Conservation (phyloP, 2,888 invertebrate genomes). For the Artemia sinica region DNA sequence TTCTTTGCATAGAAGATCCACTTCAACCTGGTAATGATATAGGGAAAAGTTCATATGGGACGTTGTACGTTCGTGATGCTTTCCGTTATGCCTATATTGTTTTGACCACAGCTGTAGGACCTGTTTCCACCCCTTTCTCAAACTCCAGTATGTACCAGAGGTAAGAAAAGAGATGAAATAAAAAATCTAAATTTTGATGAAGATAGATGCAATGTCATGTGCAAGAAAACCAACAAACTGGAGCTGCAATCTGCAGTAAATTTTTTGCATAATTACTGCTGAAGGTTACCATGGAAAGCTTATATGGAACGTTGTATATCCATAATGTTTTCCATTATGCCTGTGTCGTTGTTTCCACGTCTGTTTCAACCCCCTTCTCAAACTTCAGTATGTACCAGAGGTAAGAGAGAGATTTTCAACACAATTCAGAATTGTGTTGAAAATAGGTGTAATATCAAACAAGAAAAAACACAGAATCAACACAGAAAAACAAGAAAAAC, state of each 20-base stretch:
- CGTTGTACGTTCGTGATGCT: slow-evolving; percentile 72
- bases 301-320: slow-evolving; percentile 67
- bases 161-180: slow-evolving; percentile 12
- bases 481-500: no score
- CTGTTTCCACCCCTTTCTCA: slow-evolving; percentile 24
- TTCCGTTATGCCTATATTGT: slow-evolving; percentile 89
- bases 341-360: slow-evolving; percentile 61
- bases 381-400: slow-evolving; percentile 15
- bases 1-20: slow-evolving; percentile 95
- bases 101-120: slow-evolving; percentile 54
- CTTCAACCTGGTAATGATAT: slow-evolving; percentile 90
- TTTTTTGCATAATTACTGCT: no score
- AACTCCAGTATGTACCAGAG: slow-evolving; percentile 16
- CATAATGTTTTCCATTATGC: slow-evolving; percentile 93
- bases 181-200: background rate
- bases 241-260: no score
- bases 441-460: no score
- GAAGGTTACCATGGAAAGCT: slow-evolving; percentile 42
- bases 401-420: slow-evolving; percentile 1
- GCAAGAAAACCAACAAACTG: no score
- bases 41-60: slow-evolving; percentile 80
- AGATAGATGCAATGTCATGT: no score
- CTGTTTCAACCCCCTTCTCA: slow-evolving; percentile 29
- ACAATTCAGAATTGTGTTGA: background rate
- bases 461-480: no score